Base-by-base conservation (phyloP, 1,140 invertebrate genomes). In the Episyrphus balteatus region DNA sequence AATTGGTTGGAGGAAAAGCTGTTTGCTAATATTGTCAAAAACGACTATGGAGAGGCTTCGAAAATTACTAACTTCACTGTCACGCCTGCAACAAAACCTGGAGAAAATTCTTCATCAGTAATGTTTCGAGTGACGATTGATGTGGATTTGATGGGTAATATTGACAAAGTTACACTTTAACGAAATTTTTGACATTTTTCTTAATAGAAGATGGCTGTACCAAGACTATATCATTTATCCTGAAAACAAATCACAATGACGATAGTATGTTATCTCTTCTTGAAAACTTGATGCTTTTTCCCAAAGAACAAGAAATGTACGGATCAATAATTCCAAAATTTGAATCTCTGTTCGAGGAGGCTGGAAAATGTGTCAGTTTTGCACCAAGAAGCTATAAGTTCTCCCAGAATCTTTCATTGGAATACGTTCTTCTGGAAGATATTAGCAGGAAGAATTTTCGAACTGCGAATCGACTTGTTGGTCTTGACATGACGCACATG, bases 401-500 rank as follows among this genome's bases (percentile, higher is more conserved):
- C 2, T 59, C 65, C 45, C 54, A 57, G 2, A 62, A 65, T 26
- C 47, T 54, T 13, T 58, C 58, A 6, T 51, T 55, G 5, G 62
- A 66, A 34, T 65, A 65, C 44, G 49, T 79, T n/a, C 58, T 66
- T 7, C 43, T 66, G 1, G 76, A 79, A 39, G 77, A 80, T 58
- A 55, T 80, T 43, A 59, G 57, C 12, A 51, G 55, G 8, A 68
- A 62, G 47, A 70, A 70, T 7, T 80, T 75, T 51, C 65, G 66
- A 26, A 79, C 78, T 71, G 71, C 61, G 14, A 74, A 79, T 53
- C 66, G 77, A 40, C 55, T 68, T 30, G 59, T 68, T 33, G 75
- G 77, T 5, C 50, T 80, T 0, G 66, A 76, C 26, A 47, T 74
- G 5, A 61, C 71, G 9, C 71, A 75, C 43, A 60, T 76, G 32